These are phyloP conservation scores for Hipposideros armiger DNA, from an alignment of 2,113 vertebrate species.

Conservation along the genomic window DNA sequence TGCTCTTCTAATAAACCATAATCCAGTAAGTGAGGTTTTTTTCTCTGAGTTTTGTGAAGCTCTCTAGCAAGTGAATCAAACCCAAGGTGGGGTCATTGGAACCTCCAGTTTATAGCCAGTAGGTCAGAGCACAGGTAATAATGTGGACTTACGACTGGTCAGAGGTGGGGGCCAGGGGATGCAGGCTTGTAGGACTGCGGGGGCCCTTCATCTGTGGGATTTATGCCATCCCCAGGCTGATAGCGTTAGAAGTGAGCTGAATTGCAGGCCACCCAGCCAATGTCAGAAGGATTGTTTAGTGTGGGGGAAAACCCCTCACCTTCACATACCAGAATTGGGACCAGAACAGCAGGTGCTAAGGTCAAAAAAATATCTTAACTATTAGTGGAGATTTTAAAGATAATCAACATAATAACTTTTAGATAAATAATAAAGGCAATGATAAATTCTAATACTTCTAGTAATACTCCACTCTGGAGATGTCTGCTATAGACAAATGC, in stretches of 20 bases:
- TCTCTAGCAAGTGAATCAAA: not conserved
- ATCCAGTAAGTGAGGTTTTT: not conserved
- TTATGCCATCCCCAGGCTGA: not conserved
- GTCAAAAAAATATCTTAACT: not conserved
- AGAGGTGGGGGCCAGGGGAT: not conserved
- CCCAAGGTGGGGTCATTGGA: not conserved
- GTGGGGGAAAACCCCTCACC: not conserved
- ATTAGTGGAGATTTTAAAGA: not conserved
- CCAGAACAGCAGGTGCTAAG: not conserved
- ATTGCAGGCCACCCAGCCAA: not conserved
- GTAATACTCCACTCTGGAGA: not conserved
- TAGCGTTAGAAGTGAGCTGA: not conserved
- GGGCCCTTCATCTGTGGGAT: not conserved
- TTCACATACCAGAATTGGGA: not conserved
- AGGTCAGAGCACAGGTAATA: not conserved
- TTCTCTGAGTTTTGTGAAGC: not conserved
- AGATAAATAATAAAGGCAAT: not conserved
- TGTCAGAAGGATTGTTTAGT: not conserved
- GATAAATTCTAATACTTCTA: not conserved
- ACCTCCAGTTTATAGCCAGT: not conserved
- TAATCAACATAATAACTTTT: not conserved
- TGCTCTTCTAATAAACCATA: not conserved
- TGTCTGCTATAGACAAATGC: not conserved
- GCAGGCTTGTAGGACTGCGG: not conserved
- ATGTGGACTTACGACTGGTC: not conserved